phyloP scores from a whole-genome alignment of 1,140 invertebrate genomes.

The Drosophila orosa region DNA sequence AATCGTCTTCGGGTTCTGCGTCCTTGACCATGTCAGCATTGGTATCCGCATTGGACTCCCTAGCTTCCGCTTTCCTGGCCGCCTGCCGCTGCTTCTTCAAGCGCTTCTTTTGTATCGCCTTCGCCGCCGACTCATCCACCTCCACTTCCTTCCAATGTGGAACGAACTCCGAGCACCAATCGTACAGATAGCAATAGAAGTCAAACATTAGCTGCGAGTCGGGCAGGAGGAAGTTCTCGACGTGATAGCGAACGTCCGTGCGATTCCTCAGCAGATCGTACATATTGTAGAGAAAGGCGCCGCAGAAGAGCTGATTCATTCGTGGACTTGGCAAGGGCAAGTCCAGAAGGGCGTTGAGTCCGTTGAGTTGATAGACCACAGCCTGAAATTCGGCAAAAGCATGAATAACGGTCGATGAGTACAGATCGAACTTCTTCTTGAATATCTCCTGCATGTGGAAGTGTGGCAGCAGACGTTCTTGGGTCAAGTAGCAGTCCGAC shows the following conservation, averaged over 20 bases:
- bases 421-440: constrained; percentile 86
- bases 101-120: constrained; percentile 64
- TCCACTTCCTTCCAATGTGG: constrained; percentile 63
- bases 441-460: constrained; percentile 88
- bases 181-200: constrained; percentile 77
- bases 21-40: constrained; percentile 59
- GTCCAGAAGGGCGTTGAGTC: constrained; percentile 88
- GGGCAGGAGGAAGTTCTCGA: constrained; percentile 85
- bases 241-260: constrained; percentile 85
- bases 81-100: constrained; percentile 75
- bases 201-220: constrained; percentile 85
- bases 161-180: constrained; percentile 68
- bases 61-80: constrained; percentile 50
- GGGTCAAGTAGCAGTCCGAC: constrained; percentile 87
- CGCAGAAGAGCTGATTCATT: constrained; percentile 88
- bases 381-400: constrained; percentile 90
- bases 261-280: constrained; percentile 86
- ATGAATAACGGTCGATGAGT: constrained; percentile 87
- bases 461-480: constrained; percentile 87
- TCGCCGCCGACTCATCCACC: constrained; percentile 25
- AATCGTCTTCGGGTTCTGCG: constrained; percentile 61
- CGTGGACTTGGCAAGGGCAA: constrained; percentile 85
- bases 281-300: constrained; percentile 90
- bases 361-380: constrained; percentile 87
- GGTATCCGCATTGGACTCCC: constrained; percentile 36